Evolutionary conservation across 2,888 invertebrate species (phyloP).

Genomic region (Heliconius ismenius): DNA sequence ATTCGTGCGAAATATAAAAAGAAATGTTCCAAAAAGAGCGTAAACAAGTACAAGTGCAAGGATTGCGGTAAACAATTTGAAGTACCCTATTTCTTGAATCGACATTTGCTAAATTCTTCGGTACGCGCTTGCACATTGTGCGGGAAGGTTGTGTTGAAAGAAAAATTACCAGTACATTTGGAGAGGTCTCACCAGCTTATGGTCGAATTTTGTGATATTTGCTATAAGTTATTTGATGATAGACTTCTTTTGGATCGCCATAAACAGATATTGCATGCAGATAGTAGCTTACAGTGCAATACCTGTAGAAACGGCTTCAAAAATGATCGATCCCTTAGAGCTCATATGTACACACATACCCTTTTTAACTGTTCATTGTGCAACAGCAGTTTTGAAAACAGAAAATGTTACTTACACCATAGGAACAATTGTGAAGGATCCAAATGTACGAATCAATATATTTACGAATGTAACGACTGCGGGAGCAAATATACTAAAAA

Average conservation of each 20-base stretch:
- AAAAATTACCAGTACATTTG: constrained; percentile 58
- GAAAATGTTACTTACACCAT: constrained; percentile 64
- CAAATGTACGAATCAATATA: constrained; percentile 27
- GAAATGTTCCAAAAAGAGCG: constrained; percentile 19
- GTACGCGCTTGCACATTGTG: constrained; percentile 60
- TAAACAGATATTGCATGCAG: constrained; percentile 48
- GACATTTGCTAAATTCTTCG: constrained; percentile 58
- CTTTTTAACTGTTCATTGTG: constrained; percentile 63
- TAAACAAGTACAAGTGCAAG: constrained; percentile 48
- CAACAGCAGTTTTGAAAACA: constrained; percentile 61
- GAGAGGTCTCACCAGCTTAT: constrained; percentile 48
- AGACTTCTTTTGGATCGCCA: constrained; percentile 49
- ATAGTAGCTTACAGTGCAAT: constrained; percentile 51
- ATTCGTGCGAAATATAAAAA: constrained; percentile 28
- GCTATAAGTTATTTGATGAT: constrained; percentile 56
- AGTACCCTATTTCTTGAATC: constrained; percentile 53
- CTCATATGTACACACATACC: constrained; percentile 63
- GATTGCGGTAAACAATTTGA: constrained; percentile 60
- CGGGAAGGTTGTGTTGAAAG: constrained; percentile 52
- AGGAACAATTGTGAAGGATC: constrained; percentile 52
- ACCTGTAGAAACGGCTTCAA: constrained; percentile 59
- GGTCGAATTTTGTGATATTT: constrained; percentile 53
- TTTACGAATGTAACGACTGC: constrained; percentile 64
- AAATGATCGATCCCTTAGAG: constrained; percentile 58
- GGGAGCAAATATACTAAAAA: constrained; percentile 64